phyloP scores from a whole-genome alignment of 2,113 vertebrate genomes.

The Gymnobelideus leadbeateri region DNA sequence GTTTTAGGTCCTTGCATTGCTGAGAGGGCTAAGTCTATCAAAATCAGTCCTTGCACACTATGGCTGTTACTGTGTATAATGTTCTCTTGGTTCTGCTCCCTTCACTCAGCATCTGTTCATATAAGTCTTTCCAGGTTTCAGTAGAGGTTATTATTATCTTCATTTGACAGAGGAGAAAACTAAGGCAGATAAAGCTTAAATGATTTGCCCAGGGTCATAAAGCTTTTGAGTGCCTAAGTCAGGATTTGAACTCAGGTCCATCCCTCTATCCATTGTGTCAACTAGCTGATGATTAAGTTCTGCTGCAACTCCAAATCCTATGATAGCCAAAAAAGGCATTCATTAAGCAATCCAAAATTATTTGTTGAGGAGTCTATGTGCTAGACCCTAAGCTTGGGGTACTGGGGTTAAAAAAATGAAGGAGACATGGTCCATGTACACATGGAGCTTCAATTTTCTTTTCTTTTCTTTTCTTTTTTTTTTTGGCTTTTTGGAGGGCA shows the following conservation, averaged over 20 bases:
- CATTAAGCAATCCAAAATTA: neutral
- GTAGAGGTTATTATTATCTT: neutral
- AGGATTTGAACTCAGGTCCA: neutral
- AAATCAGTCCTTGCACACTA: too few species aligned
- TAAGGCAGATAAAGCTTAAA: neutral
- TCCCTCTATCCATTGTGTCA: neutral
- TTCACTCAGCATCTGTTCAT: too few species aligned
- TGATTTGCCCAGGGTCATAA: neutral
- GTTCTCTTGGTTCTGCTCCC: too few species aligned
- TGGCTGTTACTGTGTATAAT: too few species aligned
- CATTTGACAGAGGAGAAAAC: neutral
- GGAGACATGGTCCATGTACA: neutral
- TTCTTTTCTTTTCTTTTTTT: too few species aligned
- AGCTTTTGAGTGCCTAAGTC: neutral
- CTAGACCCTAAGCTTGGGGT: neutral
- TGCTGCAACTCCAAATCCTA: too few species aligned
- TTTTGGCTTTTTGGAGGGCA: too few species aligned
- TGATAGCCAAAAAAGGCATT: neutral
- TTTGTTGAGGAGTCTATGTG: neutral
- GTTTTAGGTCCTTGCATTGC: too few species aligned
- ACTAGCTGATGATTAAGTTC: neutral
- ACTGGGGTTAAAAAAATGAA: neutral
- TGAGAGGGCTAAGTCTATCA: too few species aligned
- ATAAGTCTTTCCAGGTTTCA: too few species aligned
- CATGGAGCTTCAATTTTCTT: too few species aligned